Evolutionary conservation across 2,113 vertebrate species (phyloP).

Genomic region (Chionis minor): DNA sequence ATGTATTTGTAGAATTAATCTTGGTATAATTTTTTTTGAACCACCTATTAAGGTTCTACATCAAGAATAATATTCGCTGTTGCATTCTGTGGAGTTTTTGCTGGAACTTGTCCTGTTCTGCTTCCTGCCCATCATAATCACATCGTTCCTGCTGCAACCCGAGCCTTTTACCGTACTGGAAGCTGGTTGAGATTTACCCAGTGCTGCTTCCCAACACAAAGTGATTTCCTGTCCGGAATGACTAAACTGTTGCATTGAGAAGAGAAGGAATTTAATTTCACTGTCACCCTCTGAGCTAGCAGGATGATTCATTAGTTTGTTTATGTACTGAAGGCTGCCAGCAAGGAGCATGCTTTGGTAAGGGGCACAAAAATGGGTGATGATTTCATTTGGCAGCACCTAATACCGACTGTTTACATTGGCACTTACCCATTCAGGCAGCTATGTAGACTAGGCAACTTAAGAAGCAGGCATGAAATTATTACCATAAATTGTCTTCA

Average conservation of each 20-base stretch:
- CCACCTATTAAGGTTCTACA: not conserved
- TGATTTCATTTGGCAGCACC: conserved; percentile 55
- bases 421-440: conserved; percentile 41
- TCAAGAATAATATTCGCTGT: not conserved
- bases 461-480: conserved; percentile 43
- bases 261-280: conserved; percentile 20
- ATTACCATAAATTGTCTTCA: conserved; percentile 54
- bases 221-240: not conserved
- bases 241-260: not conserved
- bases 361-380: not conserved
- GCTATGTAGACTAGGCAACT: not conserved
- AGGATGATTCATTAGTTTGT: conserved; percentile 17
- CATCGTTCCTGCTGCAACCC: not conserved
- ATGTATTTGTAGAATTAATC: not conserved
- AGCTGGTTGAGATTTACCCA: not conserved
- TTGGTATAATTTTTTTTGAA: not conserved
- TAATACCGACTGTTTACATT: conserved; percentile 8
- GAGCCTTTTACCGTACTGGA: not conserved
- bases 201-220: not conserved
- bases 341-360: not conserved
- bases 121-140: not conserved
- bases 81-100: not conserved
- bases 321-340: not conserved
- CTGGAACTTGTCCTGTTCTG: not conserved
- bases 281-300: not conserved